Base-by-base conservation (phyloP, 2,888 invertebrate genomes). In the Sturmia bella region DNA sequence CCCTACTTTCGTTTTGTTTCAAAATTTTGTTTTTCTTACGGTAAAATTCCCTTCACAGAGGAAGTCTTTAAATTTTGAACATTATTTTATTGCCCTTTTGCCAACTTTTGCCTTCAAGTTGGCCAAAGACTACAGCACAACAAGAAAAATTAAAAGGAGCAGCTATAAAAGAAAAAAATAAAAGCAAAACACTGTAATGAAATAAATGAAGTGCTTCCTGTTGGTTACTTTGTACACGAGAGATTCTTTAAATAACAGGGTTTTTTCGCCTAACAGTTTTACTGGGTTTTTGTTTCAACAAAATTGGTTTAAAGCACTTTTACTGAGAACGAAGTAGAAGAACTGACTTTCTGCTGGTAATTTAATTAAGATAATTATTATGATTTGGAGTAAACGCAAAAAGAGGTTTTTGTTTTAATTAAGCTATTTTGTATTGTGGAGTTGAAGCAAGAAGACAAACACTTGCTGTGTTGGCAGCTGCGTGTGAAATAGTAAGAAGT, bases 191-290 rank as follows among this genome's bases (percentile, higher is more conserved):
- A n/a, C 68, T 70, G 21, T 82, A 82, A 82, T 75, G 54, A 82
- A 78, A 75, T 82, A 82, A 82, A 82, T 78, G 64, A 78, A 82
- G 82, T 75, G 74, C 48, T 82, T 82, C 82, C 82, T 82, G 74
- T 75, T 59, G 78, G 70, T 75, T 61, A 73, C 43, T 70, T 70
- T 70, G 37, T 48, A 59, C 77, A 70, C 61, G 45, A 21, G 45
- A 78, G 57, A 64, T 75, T 70, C 56, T 70, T 37, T 32, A 66
- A 69, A 75, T 24, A 43, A 32, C 21, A 76, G 66, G 48, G 43
- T 32, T 64, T 56, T 54, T 48, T 59, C 24, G 48, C n/a, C 9
- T 32, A 56, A 4, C 17, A 56, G 41, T 59, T 39, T 50, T 24
- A 6, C 61, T 54, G 2, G 1, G 5, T 48, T 63, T 66, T 45